phyloP scores from a whole-genome alignment of 2,797 vertebrate species.

The Merluccius polli region DNA sequence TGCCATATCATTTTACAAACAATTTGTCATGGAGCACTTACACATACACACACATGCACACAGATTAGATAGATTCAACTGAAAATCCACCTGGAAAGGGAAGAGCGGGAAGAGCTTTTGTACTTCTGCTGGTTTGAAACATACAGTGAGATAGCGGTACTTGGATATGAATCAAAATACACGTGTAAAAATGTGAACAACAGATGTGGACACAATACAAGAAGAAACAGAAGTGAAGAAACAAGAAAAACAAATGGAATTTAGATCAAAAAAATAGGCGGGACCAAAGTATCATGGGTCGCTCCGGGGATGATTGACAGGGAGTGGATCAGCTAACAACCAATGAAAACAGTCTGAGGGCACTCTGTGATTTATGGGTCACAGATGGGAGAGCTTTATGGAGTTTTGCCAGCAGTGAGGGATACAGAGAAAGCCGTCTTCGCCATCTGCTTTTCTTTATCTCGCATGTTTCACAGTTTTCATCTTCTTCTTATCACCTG shows the following conservation, averaged over 20 bases:
- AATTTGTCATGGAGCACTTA: neutral
- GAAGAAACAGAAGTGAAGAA: neutral
- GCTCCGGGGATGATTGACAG: neutral
- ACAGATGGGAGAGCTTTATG: neutral
- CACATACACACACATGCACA: neutral
- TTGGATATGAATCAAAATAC: too few relatives aligned
- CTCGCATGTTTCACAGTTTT: neutral
- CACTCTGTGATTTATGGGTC: neutral
- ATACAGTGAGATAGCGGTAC: too few relatives aligned
- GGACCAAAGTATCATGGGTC: neutral
- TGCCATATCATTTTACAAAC: neutral
- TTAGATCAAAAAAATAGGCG: neutral
- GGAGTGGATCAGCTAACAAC: neutral
- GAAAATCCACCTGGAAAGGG: neutral
- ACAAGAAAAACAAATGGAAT: neutral
- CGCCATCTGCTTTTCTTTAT: neutral
- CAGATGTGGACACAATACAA: too few relatives aligned
- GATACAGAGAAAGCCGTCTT: neutral
- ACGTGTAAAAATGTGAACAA: too few relatives aligned
- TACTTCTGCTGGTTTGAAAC: neutral
- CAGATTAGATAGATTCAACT: neutral
- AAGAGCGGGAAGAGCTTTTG: neutral
- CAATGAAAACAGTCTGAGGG: neutral
- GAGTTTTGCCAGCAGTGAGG: neutral
- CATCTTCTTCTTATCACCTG: neutral